A percentile compares a stretch with the other conserved stretches of the same genome.
phyloP scores from a whole-genome alignment of 1,140 invertebrate species.

The Caenorhabditis briggsae region DNA sequence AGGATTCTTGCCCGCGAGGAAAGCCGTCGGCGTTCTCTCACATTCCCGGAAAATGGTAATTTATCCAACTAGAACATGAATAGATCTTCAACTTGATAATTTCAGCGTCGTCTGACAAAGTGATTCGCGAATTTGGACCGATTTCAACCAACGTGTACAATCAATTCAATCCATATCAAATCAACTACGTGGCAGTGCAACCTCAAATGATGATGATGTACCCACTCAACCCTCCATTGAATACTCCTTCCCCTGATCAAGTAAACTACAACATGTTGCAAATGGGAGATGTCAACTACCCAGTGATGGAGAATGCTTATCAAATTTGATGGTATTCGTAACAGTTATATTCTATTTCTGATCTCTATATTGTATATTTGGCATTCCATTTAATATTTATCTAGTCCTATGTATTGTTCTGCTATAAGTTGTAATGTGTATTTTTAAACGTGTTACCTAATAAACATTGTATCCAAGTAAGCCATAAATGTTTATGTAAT shows the following conservation, averaged over 20 bases:
- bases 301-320: neutral
- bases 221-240: neutral
- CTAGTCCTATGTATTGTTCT: neutral
- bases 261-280: neutral
- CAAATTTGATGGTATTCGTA: neutral
- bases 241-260: neutral
- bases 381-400: neutral
- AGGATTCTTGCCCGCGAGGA: slow-evolving; percentile 18
- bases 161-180: neutral
- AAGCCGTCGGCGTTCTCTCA: neutral
- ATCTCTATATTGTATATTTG: neutral
- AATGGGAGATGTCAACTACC: neutral
- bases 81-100: too few species aligned
- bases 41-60: too few species aligned
- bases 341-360: neutral
- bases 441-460: slow-evolving; percentile 29
- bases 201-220: neutral
- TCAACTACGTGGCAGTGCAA: neutral
- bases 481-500: slow-evolving; percentile 33
- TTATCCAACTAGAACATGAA: too few species aligned
- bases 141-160: slow-evolving; percentile 10
- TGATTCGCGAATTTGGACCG: slow-evolving; percentile 11
- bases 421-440: neutral
- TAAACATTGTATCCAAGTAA: slow-evolving; percentile 22
- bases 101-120: too few species aligned